Base-by-base conservation (phyloP, 2,797 vertebrate genomes). In the Takifugu rubripes region DNA sequence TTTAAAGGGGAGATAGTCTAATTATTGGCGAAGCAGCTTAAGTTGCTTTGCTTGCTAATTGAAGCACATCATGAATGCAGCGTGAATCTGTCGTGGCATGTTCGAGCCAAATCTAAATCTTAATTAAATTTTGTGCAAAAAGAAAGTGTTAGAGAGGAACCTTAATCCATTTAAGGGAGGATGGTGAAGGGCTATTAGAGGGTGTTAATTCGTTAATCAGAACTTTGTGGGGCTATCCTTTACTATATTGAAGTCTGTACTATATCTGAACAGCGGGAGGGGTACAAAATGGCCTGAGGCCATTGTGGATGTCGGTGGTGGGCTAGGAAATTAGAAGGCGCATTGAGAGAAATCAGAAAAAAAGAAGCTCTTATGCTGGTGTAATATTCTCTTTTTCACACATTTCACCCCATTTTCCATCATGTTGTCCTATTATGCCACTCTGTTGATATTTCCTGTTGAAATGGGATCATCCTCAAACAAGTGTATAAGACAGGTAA, bases 401-500 rank as follows among this genome's bases (percentile, higher is more conserved):
- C 78, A 60, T 82, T 87, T 79, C 65, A 25, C 49, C 27, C 56
- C 49, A 56, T 87, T 89, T 84, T 68, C 68, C 74, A 82, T 84
- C 79, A 84, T 84, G 80, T 78, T 80, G 79, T 84, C 81, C 88
- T 56, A 81, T 89, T 91, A 89, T 84, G 52, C 76, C 66, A 72
- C 75, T 79, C 75, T 83, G 84, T 82, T 85, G 81, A 89, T 90
- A 83, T 84, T 84, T 84, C 68, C 81, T 74, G 88, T 90, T 88
- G 85, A 90, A 86, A 84, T 56, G 54, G 87, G 90, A 92, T 91
- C 84, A 91, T 92, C 87, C 87, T 74, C 71, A 78, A 85, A 89
- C 84, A 94, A 90, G 86, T 80, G 93, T 92, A 90, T 90, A 89
- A 90, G 92, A 91, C 92, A 94, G 93, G 90, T 92, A 93, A 91